Conservation (phyloP, 2,888 invertebrate species). For the Trichopria drosophilae region DNA sequence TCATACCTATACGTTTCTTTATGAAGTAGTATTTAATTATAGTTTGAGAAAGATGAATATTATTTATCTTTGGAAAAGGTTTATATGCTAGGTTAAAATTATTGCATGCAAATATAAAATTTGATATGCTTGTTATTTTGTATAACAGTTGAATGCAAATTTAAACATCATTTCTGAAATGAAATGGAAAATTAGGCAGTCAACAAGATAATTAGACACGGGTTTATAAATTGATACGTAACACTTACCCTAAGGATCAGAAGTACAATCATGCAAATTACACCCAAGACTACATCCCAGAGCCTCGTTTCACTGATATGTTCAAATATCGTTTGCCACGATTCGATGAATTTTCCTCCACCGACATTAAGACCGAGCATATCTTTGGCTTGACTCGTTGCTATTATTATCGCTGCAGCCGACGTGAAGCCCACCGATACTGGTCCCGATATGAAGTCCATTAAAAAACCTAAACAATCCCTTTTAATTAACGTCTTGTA, state of each 20-base stretch:
- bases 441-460: slow-evolving; percentile 84
- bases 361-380: slow-evolving; percentile 71
- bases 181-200: slow-evolving; percentile 2
- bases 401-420: slow-evolving; percentile 81
- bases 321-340: slow-evolving; percentile 72
- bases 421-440: slow-evolving; percentile 81
- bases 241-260: slow-evolving; percentile 69
- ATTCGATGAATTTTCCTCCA: slow-evolving; percentile 72
- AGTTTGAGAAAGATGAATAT: no score
- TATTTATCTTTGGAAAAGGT: no score
- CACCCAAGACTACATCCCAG: slow-evolving; percentile 72
- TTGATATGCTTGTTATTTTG: no score
- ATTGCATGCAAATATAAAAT: no score
- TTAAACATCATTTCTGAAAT: no score
- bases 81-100: no score
- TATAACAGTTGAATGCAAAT: no score
- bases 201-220: no score
- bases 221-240: no score
- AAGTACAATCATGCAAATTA: slow-evolving; percentile 70
- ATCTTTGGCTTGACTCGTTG: slow-evolving; percentile 78
- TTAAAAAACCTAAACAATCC: slow-evolving; percentile 69
- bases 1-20: no score
- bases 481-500: neutral
- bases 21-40: no score
- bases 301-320: slow-evolving; percentile 71